Conservation (phyloP, 2,888 invertebrate genomes). For the Zaprionus obscuricornis region DNA sequence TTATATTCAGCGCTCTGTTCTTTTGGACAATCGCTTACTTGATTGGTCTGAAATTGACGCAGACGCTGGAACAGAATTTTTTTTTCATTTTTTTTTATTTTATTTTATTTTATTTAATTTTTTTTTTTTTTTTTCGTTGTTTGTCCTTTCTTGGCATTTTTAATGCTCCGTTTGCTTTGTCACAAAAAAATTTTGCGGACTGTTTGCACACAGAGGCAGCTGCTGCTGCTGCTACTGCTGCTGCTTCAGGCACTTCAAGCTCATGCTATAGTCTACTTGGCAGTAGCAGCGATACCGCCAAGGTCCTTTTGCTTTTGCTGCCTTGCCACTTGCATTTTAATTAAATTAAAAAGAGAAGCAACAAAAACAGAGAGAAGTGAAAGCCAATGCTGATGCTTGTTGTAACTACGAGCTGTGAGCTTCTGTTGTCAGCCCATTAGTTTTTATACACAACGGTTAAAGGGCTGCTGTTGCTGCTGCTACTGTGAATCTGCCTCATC, state of each 20-base stretch:
- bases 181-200: conserved; percentile 40
- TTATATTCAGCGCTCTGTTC: no score
- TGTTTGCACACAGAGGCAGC: conserved; percentile 19
- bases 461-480: no score
- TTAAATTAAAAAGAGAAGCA: conserved; percentile 61
- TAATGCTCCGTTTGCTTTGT: conserved; percentile 51
- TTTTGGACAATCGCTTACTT: conserved; percentile 49
- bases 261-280: no score
- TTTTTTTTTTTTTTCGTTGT: conserved; percentile 1
- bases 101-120: not conserved
- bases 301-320: conserved; percentile 12
- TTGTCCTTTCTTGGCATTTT: conserved; percentile 38
- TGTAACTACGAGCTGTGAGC: no score
- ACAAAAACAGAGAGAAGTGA: not conserved
- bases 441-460: conserved; percentile 39
- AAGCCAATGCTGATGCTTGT: no score
- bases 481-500: not conserved
- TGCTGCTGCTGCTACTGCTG: not conserved
- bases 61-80: conserved; percentile 11
- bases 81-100: not conserved
- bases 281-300: no score
- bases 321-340: conserved; percentile 53
- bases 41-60: conserved; percentile 61
- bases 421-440: conserved; percentile 48
- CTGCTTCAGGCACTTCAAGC: no score